phyloP scores from a whole-genome alignment of 1,140 invertebrate genomes.

The Eupristina koningsbergeri region DNA sequence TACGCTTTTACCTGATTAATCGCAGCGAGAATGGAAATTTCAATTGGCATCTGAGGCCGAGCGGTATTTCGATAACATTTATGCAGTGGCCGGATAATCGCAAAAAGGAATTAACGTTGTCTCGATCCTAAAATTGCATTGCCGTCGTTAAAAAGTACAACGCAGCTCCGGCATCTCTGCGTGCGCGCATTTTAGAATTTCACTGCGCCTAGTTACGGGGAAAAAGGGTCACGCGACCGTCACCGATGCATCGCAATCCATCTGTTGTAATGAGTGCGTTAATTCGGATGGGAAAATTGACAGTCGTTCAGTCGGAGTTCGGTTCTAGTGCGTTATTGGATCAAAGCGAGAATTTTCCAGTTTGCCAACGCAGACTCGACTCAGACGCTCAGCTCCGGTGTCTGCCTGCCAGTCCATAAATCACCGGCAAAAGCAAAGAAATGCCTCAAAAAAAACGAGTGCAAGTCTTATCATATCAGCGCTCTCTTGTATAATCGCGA shows the following conservation, averaged over 20 bases:
- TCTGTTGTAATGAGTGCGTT: no score
- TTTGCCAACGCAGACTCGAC: no score
- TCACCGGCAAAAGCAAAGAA: neutral
- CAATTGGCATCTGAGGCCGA: neutral
- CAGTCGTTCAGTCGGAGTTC: no score
- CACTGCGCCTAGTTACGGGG: no score
- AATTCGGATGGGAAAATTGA: no score
- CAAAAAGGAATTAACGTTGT: neutral
- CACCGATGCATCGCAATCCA: no score
- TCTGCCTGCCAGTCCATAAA: neutral
- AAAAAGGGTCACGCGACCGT: no score
- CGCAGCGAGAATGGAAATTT: neutral
- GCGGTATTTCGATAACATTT: neutral
- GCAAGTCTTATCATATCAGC: constrained; percentile 13
- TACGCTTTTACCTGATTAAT: constrained; percentile 9
- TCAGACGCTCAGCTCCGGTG: no score
- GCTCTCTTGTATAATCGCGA: neutral
- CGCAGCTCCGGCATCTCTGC: no score
- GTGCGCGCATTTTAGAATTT: no score
- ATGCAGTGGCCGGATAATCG: neutral
- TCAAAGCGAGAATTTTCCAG: neutral
- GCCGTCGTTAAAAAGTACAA: neutral
- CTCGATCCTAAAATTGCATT: neutral
- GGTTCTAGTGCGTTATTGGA: neutral
- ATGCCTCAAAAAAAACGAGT: neutral